These are phyloP conservation scores for Aplidium turbinatum DNA, from an alignment of 23 tunicate species.

Conservation along the genomic window DNA sequence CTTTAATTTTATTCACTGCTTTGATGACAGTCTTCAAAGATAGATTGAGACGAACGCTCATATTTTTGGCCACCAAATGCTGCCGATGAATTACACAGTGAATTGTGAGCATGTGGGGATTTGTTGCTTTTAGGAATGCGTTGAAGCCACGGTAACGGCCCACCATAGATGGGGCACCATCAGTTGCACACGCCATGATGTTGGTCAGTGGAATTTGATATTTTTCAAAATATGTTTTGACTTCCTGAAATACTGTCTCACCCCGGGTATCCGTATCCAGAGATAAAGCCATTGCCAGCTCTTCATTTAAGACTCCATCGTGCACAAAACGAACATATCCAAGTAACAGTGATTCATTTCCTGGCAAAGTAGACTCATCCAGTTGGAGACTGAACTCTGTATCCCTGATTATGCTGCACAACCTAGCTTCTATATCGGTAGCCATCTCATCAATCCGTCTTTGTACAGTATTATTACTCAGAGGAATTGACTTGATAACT, in stretches of 20 bases:
- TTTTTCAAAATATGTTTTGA: neutral
- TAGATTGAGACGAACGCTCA: too few species aligned
- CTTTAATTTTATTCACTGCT: too few species aligned
- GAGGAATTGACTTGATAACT: slow-evolving; percentile 16
- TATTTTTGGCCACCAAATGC: slow-evolving; percentile 1
- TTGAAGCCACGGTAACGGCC: slow-evolving; percentile 4
- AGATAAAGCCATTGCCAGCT: slow-evolving; percentile 9
- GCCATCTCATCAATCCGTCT: slow-evolving; percentile 34
- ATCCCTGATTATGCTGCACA: slow-evolving; percentile 32
- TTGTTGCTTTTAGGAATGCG: slow-evolving; percentile 6
- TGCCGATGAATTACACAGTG: slow-evolving; percentile 14
- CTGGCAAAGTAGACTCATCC: slow-evolving; percentile 54
- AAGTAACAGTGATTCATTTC: slow-evolving; percentile 49
- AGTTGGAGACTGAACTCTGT: slow-evolving; percentile 31
- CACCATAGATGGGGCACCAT: slow-evolving; percentile 12
- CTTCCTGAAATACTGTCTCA: slow-evolving; percentile 1
- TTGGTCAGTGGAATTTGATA: neutral
- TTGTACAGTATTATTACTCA: slow-evolving; percentile 21
- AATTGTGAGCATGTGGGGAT: neutral
- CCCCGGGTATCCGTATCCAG: neutral
- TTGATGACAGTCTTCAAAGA: too few species aligned
- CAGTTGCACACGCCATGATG: slow-evolving; percentile 17
- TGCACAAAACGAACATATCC: slow-evolving; percentile 49
- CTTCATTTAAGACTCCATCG: slow-evolving; percentile 33
- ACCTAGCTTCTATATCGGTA: slow-evolving; percentile 35